These are phyloP conservation scores for Gari tellinella DNA, from an alignment of 2,888 invertebrate genomes.

Conservation along the genomic window DNA sequence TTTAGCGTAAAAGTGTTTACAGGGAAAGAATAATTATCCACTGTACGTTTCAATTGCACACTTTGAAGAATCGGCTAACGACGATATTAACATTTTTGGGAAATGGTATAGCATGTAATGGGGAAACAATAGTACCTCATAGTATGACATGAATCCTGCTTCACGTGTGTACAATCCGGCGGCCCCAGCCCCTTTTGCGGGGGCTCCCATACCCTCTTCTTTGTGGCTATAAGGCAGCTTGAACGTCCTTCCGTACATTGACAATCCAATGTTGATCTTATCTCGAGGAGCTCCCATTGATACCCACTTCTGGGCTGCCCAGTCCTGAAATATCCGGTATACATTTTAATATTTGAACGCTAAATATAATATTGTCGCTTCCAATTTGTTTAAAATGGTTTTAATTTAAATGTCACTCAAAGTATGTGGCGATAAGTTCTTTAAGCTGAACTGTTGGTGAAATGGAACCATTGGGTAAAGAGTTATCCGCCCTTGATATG, in stretches of 20 bases:
- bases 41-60: too few relatives aligned
- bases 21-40: too few relatives aligned
- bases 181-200: slow-evolving; percentile 64
- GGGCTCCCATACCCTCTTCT: slow-evolving; percentile 64
- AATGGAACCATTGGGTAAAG: too few relatives aligned
- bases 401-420: neutral
- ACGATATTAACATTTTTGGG: too few relatives aligned
- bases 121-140: too few relatives aligned
- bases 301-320: slow-evolving; percentile 73
- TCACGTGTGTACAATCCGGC: slow-evolving; percentile 73
- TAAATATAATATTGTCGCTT: neutral
- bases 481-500: too few relatives aligned
- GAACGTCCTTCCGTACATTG: slow-evolving; percentile 96
- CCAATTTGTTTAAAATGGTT: too few relatives aligned
- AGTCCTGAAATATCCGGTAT: slow-evolving; percentile 64
- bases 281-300: slow-evolving; percentile 93
- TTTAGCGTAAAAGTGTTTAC: too few relatives aligned
- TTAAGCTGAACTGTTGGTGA: too few relatives aligned
- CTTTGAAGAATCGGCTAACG: too few relatives aligned
- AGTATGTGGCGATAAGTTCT: too few relatives aligned
- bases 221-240: slow-evolving; percentile 88
- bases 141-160: slow-evolving; percentile 77
- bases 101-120: too few relatives aligned
- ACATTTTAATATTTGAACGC: neutral
- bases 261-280: slow-evolving; percentile 96